Evolutionary conservation across 2,888 invertebrate genomes (phyloP), one percentile per base, ranked within the genome.

Genomic region (Octonoba sinensis): DNA sequence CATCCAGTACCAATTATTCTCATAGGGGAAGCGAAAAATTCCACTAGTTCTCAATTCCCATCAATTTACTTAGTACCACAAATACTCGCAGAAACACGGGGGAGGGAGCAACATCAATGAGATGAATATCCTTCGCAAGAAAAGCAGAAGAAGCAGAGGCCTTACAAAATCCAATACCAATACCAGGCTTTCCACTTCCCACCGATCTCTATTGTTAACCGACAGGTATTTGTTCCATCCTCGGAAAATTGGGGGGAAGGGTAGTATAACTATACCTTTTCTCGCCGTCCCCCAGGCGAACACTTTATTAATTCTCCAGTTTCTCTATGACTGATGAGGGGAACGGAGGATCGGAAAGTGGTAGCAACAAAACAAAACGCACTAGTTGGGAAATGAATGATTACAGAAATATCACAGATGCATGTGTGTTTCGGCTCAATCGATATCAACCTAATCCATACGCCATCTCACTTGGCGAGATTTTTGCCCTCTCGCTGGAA

Each of bases 281-380:
- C 27, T 49, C 24, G 11, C 24, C 46, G 18, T 59, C 66, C 27
- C 47, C 27, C 36, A 8, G 16, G 46, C 62, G 76, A 76, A 76
- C 56, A 76, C 71, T 78, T 78, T 78, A 78, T 78, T 78, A 78
- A 78, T 78, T 78, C 77, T 78, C 77, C 77, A 59, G 70, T 78
- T 78, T 78, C 77, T 76, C 44, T 54, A 24, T 78, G 71, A 78
- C 65, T 71, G 77, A 78, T 78, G 77, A 59, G 77, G 24, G n/a
- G n/a, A 18, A 51, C 24, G 49, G 46, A 46, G 64, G 64, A 2
- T 56, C 15, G 67, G 59, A 27, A 20, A 51, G 44, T 16, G 18
- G 13, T 8, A 18, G 44, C 62, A 62, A 46, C 62, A 62, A 62
- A 62, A 62, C 62, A 46, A 62, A 62, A 36, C 36, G 36, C 36